These are phyloP conservation scores for Oscheius myriophilus DNA, from an alignment of 2,888 invertebrate species.

Conservation along the genomic window DNA sequence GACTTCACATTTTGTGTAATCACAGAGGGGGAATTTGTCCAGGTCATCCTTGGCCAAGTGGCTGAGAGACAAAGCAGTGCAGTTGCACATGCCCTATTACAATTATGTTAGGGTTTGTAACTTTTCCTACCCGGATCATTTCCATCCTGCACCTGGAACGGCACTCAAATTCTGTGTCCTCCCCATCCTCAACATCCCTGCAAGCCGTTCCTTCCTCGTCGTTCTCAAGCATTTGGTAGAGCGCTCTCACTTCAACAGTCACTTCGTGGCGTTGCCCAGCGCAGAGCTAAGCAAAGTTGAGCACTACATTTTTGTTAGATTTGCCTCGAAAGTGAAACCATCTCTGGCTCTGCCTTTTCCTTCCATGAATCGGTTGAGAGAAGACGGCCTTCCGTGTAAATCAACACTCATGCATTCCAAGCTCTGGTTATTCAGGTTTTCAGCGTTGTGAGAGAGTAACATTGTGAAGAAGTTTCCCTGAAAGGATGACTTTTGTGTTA, in stretches of 20 bases:
- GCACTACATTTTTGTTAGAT: background rate
- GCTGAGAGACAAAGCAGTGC: constrained; percentile 61
- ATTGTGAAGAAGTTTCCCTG: constrained; percentile 68
- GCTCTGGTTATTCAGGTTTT: constrained; percentile 60
- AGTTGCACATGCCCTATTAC: constrained; percentile 60
- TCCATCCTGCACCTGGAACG: constrained; percentile 64
- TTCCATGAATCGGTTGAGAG: constrained; percentile 67
- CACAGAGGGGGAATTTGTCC: constrained; percentile 60
- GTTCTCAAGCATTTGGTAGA: constrained; percentile 67
- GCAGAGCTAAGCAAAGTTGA: constrained; percentile 57
- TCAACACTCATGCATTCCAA: constrained; percentile 69
- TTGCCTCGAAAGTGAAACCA: constrained; percentile 65
- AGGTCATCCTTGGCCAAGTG: constrained; percentile 62
- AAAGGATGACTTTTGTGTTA: constrained; percentile 15
- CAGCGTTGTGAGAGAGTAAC: constrained; percentile 64
- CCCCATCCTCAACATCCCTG: constrained; percentile 62
- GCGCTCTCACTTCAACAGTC: constrained; percentile 62
- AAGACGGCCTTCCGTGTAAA: constrained; percentile 67
- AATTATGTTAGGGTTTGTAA: background rate
- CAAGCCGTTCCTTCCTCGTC: constrained; percentile 68
- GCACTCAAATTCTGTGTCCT: constrained; percentile 67
- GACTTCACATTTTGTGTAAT: constrained; percentile 64
- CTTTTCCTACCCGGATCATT: constrained; percentile 50
- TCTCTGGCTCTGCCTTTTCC: constrained; percentile 65
- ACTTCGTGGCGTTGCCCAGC: constrained; percentile 64